Base-by-base conservation (phyloP, 2,797 vertebrate species). In the Notoglanidium macrostoma region DNA sequence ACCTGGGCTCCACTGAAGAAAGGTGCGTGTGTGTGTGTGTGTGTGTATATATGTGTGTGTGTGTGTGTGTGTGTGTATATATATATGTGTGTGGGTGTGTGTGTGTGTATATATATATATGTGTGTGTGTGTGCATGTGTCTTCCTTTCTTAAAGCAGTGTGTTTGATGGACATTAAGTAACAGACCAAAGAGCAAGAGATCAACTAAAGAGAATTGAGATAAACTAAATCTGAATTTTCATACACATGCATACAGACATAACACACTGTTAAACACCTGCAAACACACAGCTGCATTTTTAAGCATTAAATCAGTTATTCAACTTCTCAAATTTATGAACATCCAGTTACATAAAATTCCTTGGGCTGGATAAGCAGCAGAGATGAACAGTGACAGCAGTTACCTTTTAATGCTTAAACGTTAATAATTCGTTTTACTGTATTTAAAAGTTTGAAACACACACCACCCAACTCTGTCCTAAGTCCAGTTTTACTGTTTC, bases 1-100 rank as follows among this genome's bases (percentile, higher is more conserved):
- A 92, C 95, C 96, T 99, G 94, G 98, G 98, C 21, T 96, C 96
- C 92, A 97, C 97, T 32, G 98, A 99, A 94, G 98, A 99, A 92
- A 96, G 98, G 98, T 99, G 93, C 96, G 95, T 83, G 49, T 83
- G 57, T 51, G 5, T 77, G 35, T 67, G 44, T 4, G 63, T 85
- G 93, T 96, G 95, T 83, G 59, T n/a, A n/a, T n/a, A n/a, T n/a
- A n/a, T n/a, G 98, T 99, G 93, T 96, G 95, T 83, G 49, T 83
- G 57, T 51, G 5, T 77, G 35, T 67, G 44, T 4, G 63, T 85
- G 93, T 96, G 95, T 83, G 59, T n/a, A n/a, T n/a, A n/a, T n/a
- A n/a, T n/a, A n/a, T n/a, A n/a, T 99, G 93, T 96, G 95, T 83
- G 49, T 83, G 57, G 44, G 5, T 77, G 35, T 67, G 44, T 4